A percentile compares a stretch with the other conserved stretches of the same genome.
Conservation (phyloP, 2,113 vertebrate genomes). For the Pipa parva region DNA sequence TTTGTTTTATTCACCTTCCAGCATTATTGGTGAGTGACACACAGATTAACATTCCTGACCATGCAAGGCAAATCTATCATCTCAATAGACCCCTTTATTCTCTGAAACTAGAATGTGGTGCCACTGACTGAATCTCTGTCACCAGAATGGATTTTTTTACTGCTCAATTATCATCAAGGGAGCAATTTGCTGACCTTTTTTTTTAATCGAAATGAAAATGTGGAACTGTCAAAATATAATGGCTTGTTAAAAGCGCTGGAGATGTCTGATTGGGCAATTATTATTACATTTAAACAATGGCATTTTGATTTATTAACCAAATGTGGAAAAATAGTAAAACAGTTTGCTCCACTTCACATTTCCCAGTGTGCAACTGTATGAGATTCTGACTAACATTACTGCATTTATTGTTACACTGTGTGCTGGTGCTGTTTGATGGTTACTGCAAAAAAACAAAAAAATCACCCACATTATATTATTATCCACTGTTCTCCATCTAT, state of each 20-base stretch:
- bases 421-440: no score
- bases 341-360: constrained; percentile 26
- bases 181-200: constrained; percentile 48
- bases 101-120: constrained; percentile 30
- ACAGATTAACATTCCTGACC: constrained; percentile 42
- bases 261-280: constrained; percentile 44
- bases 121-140: constrained; percentile 42
- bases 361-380: no score
- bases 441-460: no score
- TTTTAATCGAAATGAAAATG: constrained; percentile 48
- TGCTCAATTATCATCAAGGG: constrained; percentile 43
- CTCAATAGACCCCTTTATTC: constrained; percentile 45
- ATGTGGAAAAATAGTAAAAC: constrained; percentile 35
- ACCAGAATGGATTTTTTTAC: constrained; percentile 47
- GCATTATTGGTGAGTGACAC: constrained; percentile 35
- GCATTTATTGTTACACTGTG: no score
- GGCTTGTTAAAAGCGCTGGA: constrained; percentile 25
- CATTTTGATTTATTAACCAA: constrained; percentile 29
- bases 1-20: constrained; percentile 13
- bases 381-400: no score
- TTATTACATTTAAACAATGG: constrained; percentile 45
- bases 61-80: constrained; percentile 46
- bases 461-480: no score
- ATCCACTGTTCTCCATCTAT: no score
- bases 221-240: constrained; percentile 45